Evolutionary conservation across 2,797 vertebrate genomes (phyloP), one percentile per base, ranked within the genome.

Genomic region (Tympanoctomys barrerae): DNA sequence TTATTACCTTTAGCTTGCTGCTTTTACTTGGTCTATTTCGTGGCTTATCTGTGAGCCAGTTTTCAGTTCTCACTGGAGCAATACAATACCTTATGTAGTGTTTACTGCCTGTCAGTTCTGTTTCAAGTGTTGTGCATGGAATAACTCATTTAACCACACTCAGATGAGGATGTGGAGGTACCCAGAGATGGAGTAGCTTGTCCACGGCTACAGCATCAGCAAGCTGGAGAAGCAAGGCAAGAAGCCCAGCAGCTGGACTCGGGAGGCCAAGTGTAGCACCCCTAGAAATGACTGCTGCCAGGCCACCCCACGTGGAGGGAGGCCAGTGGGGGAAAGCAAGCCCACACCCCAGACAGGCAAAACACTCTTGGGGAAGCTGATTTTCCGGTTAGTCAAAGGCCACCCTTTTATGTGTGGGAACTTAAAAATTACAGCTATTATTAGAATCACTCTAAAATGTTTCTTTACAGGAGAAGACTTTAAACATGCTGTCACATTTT

Each of bases 1-100:
- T 39, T 7, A 78, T 96, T 49, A 28, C n/a, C 42, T 78, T 94
- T 31, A 18, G 49, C 33, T 42, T 89, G 54, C n/a, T 79, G 70
- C 79, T 85, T 96, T 42, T 84, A 26, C 28, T 87, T 86, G 66
- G 31, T 77, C 46, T 81, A 1, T 82, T 85, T 71, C 64, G 36
- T 71, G 49, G 61, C 12, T 54, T 84, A 57, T 73, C 49, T 1
- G 11, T 33, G 9, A n/a, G 52, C 61, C 82, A 89, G 39, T 52
- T 79, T 94, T 91, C 46, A 66, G 81, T 96, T 91, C 42, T 95
- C 89, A 83, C 66, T 75, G 61, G 86, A 89, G 75, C 39, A 82
- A 59, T 75, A 80, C 42, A 42, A 85, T 42, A 39, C 39, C 46
- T 54, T 73, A 26, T 6, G 9, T 54, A 57, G 31, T 42, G n/a